Evolutionary conservation across 2,113 vertebrate species (phyloP).

Genomic region (Pseudonaja textilis): DNA sequence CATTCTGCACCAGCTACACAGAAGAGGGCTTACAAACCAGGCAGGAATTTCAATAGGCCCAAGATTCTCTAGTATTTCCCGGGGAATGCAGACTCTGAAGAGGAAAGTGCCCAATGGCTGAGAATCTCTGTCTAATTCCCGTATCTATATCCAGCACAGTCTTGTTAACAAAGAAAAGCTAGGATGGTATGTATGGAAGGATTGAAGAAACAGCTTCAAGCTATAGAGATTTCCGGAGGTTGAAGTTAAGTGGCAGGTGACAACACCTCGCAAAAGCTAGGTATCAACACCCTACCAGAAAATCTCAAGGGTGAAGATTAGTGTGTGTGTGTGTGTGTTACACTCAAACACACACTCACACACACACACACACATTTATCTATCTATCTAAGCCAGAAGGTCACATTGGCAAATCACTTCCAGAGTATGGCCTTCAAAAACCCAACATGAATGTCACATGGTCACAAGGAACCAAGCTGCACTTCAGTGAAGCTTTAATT

Average conservation of each 20-base stretch:
- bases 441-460: not conserved
- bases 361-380: too few relatives aligned
- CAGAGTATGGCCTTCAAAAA: not conserved
- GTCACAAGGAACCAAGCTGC: not conserved
- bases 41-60: not conserved
- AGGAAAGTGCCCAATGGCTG: not conserved
- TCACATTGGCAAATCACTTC: not conserved
- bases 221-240: not conserved
- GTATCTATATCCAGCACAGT: not conserved
- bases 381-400: not conserved
- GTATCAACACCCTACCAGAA: not conserved
- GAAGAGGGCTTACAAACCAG: not conserved
- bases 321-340: too few relatives aligned
- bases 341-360: too few relatives aligned
- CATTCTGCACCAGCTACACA: not conserved
- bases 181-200: not conserved
- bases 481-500: not conserved
- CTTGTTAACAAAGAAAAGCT: not conserved
- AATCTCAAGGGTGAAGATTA: not conserved
- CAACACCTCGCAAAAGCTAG: not conserved
- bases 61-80: not conserved
- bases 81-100: not conserved
- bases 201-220: not conserved
- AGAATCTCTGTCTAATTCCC: not conserved
- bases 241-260: not conserved